These are phyloP conservation scores for Rotaria macrura DNA, from an alignment of 2,888 invertebrate species.

Conservation along the genomic window DNA sequence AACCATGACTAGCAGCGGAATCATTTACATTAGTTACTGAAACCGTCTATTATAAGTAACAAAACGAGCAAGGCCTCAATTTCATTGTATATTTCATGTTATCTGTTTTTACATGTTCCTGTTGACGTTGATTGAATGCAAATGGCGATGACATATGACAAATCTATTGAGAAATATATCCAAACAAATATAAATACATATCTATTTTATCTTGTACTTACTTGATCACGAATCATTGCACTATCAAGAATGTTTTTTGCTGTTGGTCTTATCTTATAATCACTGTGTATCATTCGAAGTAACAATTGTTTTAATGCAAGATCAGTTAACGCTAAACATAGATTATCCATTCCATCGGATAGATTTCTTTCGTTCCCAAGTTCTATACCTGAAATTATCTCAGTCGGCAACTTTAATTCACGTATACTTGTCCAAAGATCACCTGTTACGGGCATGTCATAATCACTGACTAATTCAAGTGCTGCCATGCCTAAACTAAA, in stretches of 20 bases:
- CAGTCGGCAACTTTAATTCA: slow-evolving; percentile 54
- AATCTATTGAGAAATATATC: background rate
- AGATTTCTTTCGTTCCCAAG: background rate
- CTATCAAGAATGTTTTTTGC: slow-evolving; percentile 54
- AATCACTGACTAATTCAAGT: slow-evolving; percentile 62
- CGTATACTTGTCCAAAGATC: slow-evolving; percentile 61
- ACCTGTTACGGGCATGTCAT: slow-evolving; percentile 62
- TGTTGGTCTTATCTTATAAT: slow-evolving; percentile 54
- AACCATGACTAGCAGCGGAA: background rate
- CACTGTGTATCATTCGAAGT: slow-evolving; percentile 55
- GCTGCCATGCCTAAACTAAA: slow-evolving; percentile 61
- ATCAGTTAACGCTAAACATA: slow-evolving; percentile 47
- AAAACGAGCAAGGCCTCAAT: background rate
- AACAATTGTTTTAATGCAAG: slow-evolving; percentile 54
- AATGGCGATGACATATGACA: background rate
- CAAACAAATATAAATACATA: background rate
- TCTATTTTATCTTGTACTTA: background rate
- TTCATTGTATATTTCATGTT: background rate
- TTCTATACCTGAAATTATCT: slow-evolving; percentile 40
- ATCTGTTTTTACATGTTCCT: background rate
- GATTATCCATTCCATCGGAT: background rate
- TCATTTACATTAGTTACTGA: background rate
- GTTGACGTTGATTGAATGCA: background rate
- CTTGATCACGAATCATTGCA: slow-evolving; percentile 40
- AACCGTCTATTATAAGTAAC: background rate